Evolutionary conservation across 2,888 invertebrate species (phyloP).

Genomic region (Scrobipalpa costella): DNA sequence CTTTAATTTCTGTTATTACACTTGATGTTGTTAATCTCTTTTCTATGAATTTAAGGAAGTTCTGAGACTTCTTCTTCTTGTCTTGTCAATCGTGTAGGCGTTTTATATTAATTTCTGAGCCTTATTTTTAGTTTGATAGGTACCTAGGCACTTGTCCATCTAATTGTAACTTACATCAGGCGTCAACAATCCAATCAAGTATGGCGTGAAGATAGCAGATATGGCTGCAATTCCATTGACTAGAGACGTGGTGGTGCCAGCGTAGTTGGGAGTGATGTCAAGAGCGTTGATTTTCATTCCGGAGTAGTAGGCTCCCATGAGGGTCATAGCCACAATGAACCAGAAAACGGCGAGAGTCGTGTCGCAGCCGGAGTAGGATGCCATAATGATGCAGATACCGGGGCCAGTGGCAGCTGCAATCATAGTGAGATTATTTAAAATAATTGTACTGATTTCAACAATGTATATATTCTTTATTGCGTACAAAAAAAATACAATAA

Average conservation of each 20-base stretch:
- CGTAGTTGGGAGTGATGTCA: constrained; percentile 84
- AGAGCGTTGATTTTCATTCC: constrained; percentile 85
- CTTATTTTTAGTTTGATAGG: no score
- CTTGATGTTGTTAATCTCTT: no score
- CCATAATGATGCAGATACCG: constrained; percentile 84
- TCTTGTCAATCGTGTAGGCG: no score
- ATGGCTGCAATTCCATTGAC: constrained; percentile 84
- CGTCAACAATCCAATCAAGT: constrained; percentile 82
- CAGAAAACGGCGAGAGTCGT: constrained; percentile 77
- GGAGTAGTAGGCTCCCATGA: constrained; percentile 87
- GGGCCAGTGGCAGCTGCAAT: constrained; percentile 84
- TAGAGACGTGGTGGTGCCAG: constrained; percentile 83
- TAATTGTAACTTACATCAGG: constrained; percentile 83
- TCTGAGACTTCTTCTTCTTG: no score
- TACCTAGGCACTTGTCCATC: no score
- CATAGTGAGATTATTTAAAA: neutral
- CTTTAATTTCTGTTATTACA: no score
- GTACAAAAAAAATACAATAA: no score
- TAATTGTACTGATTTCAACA: no score
- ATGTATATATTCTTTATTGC: no score
- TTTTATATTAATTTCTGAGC: no score
- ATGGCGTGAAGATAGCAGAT: constrained; percentile 83
- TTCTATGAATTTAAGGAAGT: no score
- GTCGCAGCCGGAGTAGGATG: constrained; percentile 85
- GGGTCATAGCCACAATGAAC: constrained; percentile 83